Percentiles rank a stretch among this genome's conserved stretches.
Evolutionary conservation across 2,888 invertebrate genomes (phyloP).

Genomic region (Parthenolecanium corni): DNA sequence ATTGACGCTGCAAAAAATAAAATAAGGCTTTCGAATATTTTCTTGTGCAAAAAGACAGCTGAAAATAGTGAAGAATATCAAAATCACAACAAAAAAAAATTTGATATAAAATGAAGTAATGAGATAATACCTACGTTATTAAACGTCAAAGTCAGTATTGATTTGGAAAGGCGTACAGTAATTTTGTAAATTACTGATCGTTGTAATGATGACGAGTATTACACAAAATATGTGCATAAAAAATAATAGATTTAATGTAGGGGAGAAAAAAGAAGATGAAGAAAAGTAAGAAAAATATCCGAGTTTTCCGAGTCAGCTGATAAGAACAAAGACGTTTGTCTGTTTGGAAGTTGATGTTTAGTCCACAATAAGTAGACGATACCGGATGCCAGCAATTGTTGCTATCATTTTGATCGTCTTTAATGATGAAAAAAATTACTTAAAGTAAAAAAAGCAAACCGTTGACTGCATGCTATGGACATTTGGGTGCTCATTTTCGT

Average conservation of each 20-base stretch:
- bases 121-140: slow-evolving; percentile 3
- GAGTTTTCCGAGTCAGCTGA: slow-evolving; percentile 17
- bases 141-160: neutral
- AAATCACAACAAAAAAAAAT: too few species aligned
- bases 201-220: too few species aligned
- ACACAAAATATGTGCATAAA: too few species aligned
- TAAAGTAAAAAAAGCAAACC: neutral
- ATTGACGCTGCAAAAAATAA: too few species aligned
- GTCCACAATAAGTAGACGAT: neutral
- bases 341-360: slow-evolving; percentile 11
- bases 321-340: slow-evolving; percentile 21
- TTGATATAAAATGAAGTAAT: neutral
- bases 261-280: neutral
- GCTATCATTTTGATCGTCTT: neutral
- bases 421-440: too few species aligned
- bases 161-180: slow-evolving; percentile 2
- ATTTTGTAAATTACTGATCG: slow-evolving; percentile 2
- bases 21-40: too few species aligned
- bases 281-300: neutral
- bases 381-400: slow-evolving; percentile 7
- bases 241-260: too few species aligned
- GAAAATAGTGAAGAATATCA: too few species aligned
- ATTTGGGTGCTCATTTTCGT: slow-evolving; percentile 2
- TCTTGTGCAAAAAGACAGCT: too few species aligned
- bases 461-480: neutral